Conservation (phyloP, 2,797 vertebrate genomes). For the Mareca strepera region DNA sequence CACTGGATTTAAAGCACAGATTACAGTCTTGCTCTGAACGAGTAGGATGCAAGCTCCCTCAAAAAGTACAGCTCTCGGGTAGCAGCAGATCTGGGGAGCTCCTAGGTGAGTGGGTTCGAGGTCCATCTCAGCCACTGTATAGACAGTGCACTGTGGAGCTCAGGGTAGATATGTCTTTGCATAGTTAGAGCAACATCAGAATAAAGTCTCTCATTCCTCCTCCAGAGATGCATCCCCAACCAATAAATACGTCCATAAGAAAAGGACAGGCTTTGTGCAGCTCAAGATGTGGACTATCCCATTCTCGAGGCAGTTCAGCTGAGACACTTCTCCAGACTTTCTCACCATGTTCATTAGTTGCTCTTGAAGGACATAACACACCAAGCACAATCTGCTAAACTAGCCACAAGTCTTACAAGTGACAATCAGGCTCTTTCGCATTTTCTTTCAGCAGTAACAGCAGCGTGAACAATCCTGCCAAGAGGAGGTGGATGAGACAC, state of each 20-base stretch:
- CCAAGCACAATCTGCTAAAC: neutral
- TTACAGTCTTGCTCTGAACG: neutral
- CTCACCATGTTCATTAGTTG: neutral
- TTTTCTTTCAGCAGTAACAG: neutral
- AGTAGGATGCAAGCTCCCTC: neutral
- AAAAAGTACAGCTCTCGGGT: neutral
- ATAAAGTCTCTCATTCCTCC: neutral
- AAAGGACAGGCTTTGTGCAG: neutral
- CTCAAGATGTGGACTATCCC: neutral
- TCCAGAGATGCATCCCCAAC: neutral
- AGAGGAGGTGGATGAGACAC: neutral
- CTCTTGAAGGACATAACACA: neutral
- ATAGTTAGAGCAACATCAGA: neutral
- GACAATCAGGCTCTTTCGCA: neutral
- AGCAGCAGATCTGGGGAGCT: neutral
- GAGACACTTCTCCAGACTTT: neutral
- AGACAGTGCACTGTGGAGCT: rapidly evolving
- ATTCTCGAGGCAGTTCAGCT: neutral
- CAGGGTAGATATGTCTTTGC: neutral
- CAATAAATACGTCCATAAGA: neutral
- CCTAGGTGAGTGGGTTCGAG: neutral
- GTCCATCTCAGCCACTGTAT: neutral
- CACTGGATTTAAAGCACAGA: neutral
- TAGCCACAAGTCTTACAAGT: neutral
- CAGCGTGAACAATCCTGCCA: neutral